Evolutionary conservation across 1,140 invertebrate genomes (phyloP).

Genomic region (Monomorium pharaonis): DNA sequence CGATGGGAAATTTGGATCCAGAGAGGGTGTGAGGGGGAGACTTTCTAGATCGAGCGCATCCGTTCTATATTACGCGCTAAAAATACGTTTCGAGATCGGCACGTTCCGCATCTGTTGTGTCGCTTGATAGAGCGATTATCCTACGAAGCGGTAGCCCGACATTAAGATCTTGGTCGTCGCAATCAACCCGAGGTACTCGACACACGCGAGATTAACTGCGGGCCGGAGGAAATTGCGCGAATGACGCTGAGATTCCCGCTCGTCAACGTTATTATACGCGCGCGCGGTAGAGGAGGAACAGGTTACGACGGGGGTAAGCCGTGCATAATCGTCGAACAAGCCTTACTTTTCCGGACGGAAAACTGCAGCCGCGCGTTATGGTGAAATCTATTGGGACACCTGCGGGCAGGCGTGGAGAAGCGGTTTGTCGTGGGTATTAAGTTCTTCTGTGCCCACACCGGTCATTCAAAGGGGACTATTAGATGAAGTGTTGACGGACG

Average conservation of each 20-base stretch:
- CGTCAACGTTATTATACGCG: background rate
- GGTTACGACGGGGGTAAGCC: background rate
- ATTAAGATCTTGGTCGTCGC: slow-evolving; percentile 16
- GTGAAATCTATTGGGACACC: slow-evolving; percentile 31
- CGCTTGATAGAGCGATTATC: slow-evolving; percentile 12
- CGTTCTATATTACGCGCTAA: background rate
- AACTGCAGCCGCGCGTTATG: background rate
- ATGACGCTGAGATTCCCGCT: slow-evolving; percentile 7
- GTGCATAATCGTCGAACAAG: background rate
- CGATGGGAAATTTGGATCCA: background rate
- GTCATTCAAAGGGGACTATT: slow-evolving; percentile 11
- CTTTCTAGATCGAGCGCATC: slow-evolving; percentile 1
- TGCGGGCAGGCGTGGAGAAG: slow-evolving; percentile 30
- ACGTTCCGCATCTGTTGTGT: background rate
- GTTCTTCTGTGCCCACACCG: background rate
- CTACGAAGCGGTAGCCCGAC: background rate
- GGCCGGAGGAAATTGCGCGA: background rate
- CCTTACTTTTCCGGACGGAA: background rate
- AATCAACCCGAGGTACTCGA: background rate
- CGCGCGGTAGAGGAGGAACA: background rate
- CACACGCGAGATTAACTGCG: slow-evolving; percentile 3
- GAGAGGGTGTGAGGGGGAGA: background rate
- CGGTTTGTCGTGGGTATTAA: slow-evolving; percentile 13
- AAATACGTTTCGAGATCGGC: background rate
- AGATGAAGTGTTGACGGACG: slow-evolving; percentile 33